A percentile compares a stretch with the other conserved stretches of the same genome.
Evolutionary conservation across 2,113 vertebrate genomes (phyloP).

Genomic region (Planiliza haematocheilus): DNA sequence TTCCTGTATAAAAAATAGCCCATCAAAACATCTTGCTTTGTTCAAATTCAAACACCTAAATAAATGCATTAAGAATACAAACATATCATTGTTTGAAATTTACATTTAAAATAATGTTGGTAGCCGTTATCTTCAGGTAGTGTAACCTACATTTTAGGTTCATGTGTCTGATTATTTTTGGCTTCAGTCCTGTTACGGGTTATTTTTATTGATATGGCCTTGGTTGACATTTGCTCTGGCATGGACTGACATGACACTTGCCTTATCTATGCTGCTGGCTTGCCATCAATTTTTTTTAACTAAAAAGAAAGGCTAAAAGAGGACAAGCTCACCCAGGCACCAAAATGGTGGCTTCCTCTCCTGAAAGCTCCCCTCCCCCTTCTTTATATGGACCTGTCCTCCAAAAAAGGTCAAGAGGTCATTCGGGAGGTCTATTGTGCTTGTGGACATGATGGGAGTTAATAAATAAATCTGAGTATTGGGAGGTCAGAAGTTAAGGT

Average conservation of each 20-base stretch:
- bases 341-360: conserved; percentile 39
- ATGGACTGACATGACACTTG: conserved; percentile 15
- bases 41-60: no score
- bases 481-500: conserved; percentile 24
- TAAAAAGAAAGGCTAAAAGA: conserved; percentile 5
- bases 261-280: conserved; percentile 24
- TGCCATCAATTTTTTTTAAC: background rate
- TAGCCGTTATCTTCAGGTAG: no score
- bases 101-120: no score
- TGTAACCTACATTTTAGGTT: background rate
- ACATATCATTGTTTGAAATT: no score
- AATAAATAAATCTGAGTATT: conserved; percentile 51
- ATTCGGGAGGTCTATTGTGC: conserved; percentile 48
- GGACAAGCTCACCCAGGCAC: conserved; percentile 23
- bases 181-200: background rate
- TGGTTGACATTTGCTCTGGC: conserved; percentile 23
- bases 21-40: no score
- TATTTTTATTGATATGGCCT: conserved; percentile 34
- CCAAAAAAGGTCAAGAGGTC: conserved; percentile 65
- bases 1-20: no score
- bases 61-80: no score
- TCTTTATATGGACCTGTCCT: conserved; percentile 41
- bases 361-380: conserved; percentile 23
- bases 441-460: conserved; percentile 38
- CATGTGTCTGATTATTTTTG: background rate